These are phyloP conservation scores for Dendroctonus ponderosae DNA, from an alignment of 1,140 invertebrate species.

Conservation along the genomic window DNA sequence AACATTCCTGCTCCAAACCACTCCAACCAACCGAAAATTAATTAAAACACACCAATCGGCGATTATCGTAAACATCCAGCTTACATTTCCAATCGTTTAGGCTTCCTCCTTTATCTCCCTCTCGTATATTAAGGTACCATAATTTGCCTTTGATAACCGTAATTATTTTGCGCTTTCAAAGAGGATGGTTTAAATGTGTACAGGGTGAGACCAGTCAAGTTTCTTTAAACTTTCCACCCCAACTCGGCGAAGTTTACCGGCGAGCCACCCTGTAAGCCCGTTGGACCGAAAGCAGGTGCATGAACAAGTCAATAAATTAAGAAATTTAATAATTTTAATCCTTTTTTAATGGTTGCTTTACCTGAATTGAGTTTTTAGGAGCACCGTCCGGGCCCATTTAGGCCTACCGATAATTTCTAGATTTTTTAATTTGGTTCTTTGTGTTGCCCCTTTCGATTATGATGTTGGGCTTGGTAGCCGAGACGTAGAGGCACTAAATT, in stretches of 20 bases:
- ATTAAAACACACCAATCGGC: background rate
- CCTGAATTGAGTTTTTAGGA: conserved; percentile 31
- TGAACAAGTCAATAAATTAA: conserved; percentile 29
- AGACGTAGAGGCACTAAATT: conserved; percentile 5
- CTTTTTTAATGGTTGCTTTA: conserved; percentile 31
- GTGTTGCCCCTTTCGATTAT: conserved; percentile 7
- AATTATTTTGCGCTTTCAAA: too few relatives aligned
- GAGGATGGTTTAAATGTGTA: too few relatives aligned
- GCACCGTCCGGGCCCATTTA: conserved; percentile 15
- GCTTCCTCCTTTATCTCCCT: background rate
- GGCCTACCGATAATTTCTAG: conserved; percentile 21
- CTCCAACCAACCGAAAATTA: too few relatives aligned
- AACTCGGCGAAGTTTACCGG: too few relatives aligned
- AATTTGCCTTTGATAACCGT: too few relatives aligned
- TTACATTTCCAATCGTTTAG: conserved; percentile 1
- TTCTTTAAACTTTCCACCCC: too few relatives aligned
- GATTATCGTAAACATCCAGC: conserved; percentile 9
- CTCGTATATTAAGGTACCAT: too few relatives aligned
- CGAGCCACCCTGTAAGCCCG: too few relatives aligned
- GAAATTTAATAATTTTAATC: conserved; percentile 35
- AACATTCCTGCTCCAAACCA: too few relatives aligned
- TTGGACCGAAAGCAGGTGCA: conserved; percentile 21
- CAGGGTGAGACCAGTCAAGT: too few relatives aligned
- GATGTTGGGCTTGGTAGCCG: conserved; percentile 15
- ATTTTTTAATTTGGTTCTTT: conserved; percentile 20